Evolutionary conservation across 2,888 invertebrate genomes (phyloP), one percentile per base, ranked within the genome.

Genomic region (Andrena camellia): DNA sequence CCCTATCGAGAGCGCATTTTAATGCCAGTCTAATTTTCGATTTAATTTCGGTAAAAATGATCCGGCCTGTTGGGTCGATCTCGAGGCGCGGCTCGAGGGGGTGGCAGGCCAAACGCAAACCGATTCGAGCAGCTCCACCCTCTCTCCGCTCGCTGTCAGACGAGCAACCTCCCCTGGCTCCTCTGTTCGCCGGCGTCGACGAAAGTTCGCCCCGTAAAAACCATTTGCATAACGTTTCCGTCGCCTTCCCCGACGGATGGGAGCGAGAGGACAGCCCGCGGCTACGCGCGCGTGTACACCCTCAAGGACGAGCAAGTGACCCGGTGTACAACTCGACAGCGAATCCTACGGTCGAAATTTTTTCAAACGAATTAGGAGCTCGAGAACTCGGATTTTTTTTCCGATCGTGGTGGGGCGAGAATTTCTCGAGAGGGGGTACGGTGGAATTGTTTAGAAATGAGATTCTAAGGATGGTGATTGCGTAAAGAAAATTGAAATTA

Each of bases 21-120:
- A 93, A 93, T 92, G 91, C 89, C 89, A 92, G 90, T 92, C 91
- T 93, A 93, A 93, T 93, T 93, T 93, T 93, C 93, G 93, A 93
- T 93, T 93, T 93, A 93, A 93, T 93, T 93, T 93, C 93, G 91
- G 92, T 93, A 93, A 92, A 93, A 93, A 93, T 93, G 89, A 92
- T 92, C 90, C 90, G 85, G 87, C 87, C 87, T 88, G 88, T 88
- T 87, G 86, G 57, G 87, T 83, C 88, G 88, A 87, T 89, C 87
- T 86, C 81, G 75, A 78, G 81, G 83, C 82, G 52, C 73, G 82
- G 60, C 63, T 57, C 67, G 78, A 60, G 79, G 78, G 73, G 79
- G 78, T 26, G 74, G 66, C 59, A 26, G 68, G 72, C 72, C 69
- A 73, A 67, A 70, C 68, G 33, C n/a, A 68, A 86, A 86, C 86